A percentile compares a stretch with the other conserved stretches of the same genome.
These are phyloP conservation scores for Rattus rattus DNA, from an alignment of 2,113 vertebrate genomes.

Conservation along the genomic window DNA sequence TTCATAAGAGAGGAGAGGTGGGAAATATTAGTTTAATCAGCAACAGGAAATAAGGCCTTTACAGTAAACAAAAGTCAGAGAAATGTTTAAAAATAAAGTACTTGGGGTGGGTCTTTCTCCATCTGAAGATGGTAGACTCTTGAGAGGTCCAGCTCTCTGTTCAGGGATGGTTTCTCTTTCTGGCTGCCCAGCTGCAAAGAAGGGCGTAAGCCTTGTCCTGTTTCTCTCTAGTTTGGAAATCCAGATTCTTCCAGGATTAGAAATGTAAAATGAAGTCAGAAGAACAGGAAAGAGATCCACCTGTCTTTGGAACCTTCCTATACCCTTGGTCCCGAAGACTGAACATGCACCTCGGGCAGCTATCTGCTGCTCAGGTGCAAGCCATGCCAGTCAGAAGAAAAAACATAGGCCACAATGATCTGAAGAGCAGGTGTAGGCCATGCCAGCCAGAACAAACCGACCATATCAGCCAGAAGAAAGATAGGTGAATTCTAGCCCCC, in stretches of 20 bases:
- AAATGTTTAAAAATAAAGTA: background rate
- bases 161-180: background rate
- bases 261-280: background rate
- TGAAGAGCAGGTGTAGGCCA: background rate
- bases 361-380: background rate
- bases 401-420: background rate
- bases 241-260: background rate
- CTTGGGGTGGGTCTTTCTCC: background rate
- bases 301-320: background rate
- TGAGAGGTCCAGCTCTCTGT: background rate
- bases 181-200: too few relatives aligned
- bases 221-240: background rate
- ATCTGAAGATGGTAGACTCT: background rate
- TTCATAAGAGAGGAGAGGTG: background rate
- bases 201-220: rapidly evolving
- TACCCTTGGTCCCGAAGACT: background rate
- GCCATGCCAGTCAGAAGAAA: background rate
- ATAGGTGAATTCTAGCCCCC: background rate
- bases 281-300: background rate
- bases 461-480: background rate
- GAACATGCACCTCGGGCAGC: background rate
- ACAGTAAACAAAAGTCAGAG: background rate
- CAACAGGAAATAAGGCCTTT: background rate
- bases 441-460: background rate
- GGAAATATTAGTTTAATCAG: background rate